These are phyloP conservation scores for Anthopleura xanthogrammica DNA, from an alignment of 92 coral and sea anemone genomes.

Conservation along the genomic window DNA sequence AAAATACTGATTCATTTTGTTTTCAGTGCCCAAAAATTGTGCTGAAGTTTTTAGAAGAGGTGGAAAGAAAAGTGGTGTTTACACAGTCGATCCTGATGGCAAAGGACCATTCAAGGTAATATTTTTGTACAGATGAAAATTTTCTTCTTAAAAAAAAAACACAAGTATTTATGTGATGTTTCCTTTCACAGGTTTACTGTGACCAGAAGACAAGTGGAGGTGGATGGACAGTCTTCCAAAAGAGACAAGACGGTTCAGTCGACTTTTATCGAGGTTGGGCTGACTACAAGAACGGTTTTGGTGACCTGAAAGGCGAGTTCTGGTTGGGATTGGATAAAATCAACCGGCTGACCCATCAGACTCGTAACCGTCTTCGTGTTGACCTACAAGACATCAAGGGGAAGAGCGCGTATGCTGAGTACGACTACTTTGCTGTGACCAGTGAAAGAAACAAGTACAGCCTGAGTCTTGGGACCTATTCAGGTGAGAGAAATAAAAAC, in stretches of 20 bases:
- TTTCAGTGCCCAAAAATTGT: not conserved
- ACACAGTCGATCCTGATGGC: not conserved
- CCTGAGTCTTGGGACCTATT: constrained; percentile 33
- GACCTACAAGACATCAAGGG: constrained; percentile 48
- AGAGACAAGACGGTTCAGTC: no score
- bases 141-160: no score
- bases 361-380: constrained; percentile 37
- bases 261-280: constrained; percentile 23
- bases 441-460: constrained; percentile 44
- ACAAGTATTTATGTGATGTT: no score
- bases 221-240: constrained; percentile 37
- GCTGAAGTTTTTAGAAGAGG: not conserved
- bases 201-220: constrained; percentile 32
- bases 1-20: not conserved
- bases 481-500: constrained; percentile 23
- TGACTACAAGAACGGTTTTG: constrained; percentile 48
- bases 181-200: constrained; percentile 13
- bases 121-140: no score
- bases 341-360: constrained; percentile 32
- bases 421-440: constrained; percentile 47
- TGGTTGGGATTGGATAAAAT: constrained; percentile 65
- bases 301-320: constrained; percentile 42
- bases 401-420: constrained; percentile 37
- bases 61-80: not conserved
- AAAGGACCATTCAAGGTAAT: not conserved